These are phyloP conservation scores for Aphelenchoides avenae DNA, from an alignment of 1,140 invertebrate species.

Conservation along the genomic window DNA sequence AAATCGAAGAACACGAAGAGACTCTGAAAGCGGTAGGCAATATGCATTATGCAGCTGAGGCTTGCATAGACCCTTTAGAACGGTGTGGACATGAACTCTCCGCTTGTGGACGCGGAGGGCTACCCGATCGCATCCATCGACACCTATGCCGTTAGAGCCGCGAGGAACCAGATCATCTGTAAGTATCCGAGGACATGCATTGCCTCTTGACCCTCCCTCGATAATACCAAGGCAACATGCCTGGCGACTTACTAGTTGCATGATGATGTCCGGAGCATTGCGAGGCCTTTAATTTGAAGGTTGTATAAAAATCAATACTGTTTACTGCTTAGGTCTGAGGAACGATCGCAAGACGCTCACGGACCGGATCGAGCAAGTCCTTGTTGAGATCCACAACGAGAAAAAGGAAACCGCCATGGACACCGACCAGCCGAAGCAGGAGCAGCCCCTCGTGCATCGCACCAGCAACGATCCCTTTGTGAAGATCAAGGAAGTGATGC, in stretches of 20 bases:
- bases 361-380: constrained; percentile 74
- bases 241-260: neutral
- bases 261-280: neutral
- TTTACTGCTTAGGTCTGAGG: constrained; percentile 69
- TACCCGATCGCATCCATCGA: constrained; percentile 83
- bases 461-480: constrained; percentile 41
- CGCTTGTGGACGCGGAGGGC: constrained; percentile 78
- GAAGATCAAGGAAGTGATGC: constrained; percentile 13
- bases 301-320: constrained; percentile 2
- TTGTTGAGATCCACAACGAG: constrained; percentile 65
- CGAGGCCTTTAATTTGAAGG: neutral
- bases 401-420: constrained; percentile 5
- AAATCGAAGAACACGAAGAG: constrained; percentile 21
- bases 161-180: constrained; percentile 81
- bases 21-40: constrained; percentile 29
- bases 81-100: constrained; percentile 75
- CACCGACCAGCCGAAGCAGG: constrained; percentile 3
- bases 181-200: constrained; percentile 61
- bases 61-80: constrained; percentile 57
- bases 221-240: constrained; percentile 9
- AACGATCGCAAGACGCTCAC: constrained; percentile 83
- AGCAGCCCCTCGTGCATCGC: no score
- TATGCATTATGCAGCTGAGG: neutral
- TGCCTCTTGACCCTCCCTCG: no score
- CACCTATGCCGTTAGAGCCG: constrained; percentile 80